Percentiles rank a stretch among this genome's conserved stretches.
phyloP scores from a whole-genome alignment of 2,113 vertebrate species.

The Jaculus jaculus region DNA sequence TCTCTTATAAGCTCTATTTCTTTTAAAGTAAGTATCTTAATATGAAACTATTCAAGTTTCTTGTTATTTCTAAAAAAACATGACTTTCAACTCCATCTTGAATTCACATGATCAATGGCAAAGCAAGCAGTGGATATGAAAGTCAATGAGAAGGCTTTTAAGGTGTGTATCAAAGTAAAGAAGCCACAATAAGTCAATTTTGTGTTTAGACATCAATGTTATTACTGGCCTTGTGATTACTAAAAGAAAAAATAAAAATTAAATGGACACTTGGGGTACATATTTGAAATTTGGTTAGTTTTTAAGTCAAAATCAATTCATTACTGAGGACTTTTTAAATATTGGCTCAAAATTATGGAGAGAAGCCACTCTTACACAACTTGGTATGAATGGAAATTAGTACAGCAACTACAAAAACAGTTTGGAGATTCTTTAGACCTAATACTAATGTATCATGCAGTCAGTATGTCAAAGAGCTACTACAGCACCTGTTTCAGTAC shows the following conservation, averaged over 20 bases:
- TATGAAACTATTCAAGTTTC: neutral
- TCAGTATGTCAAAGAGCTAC: neutral
- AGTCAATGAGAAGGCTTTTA: neutral
- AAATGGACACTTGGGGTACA: neutral
- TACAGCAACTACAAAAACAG: neutral
- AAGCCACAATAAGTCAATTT: neutral
- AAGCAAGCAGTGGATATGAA: neutral
- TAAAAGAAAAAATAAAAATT: neutral
- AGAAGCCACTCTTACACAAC: neutral
- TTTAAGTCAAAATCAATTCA: neutral
- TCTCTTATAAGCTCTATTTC: too few species aligned
- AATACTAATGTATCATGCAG: neutral
- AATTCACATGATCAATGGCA: constrained; percentile 4
- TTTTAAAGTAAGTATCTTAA: too few species aligned
- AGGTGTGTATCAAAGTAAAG: neutral
- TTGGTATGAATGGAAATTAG: neutral
- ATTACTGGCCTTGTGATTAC: neutral
- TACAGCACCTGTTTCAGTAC: too few species aligned
- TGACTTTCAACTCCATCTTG: neutral
- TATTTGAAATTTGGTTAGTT: neutral
- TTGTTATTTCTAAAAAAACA: neutral
- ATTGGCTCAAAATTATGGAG: neutral
- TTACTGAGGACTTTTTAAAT: neutral
- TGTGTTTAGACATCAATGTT: neutral
- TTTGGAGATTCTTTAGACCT: neutral